Evolutionary conservation across 2,888 invertebrate genomes (phyloP), one percentile per base, ranked within the genome.

Genomic region (Cistogaster globosa): DNA sequence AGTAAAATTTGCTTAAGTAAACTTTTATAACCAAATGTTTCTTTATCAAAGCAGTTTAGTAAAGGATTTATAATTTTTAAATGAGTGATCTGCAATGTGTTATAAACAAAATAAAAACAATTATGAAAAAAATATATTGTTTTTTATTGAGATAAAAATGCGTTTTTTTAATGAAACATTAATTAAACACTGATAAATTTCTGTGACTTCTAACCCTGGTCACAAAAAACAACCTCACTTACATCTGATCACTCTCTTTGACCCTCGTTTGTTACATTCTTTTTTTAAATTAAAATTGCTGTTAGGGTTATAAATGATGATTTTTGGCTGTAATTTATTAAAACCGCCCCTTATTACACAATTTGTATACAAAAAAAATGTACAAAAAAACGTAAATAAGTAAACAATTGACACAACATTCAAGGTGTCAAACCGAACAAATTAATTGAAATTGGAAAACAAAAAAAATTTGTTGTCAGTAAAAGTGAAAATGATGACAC

Each of bases 401-500:
- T 67, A 77, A 80, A 84, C 76, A 80, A 63, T 81, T 85, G 77
- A 81, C 74, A 78, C 69, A 20, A 74, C 81, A 84, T 83, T 80
- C 89, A 90, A 90, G 90, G 90, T 91, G 90, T 90, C 90, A 90
- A 78, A 75, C 57, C 36, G 48, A 48, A 81, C 67, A 67, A 42
- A 53, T 77, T 68, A 77, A 76, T 76, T 76, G 76, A 67, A 48
- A 60, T 68, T 60, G 12, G 14, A 38, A 60, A 51, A 42, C 42
- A 42, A 42, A 11, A 42, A 11, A 11, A 42, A 42, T 26, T 16
- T 53, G 89, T 32, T 32, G 32, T 32, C 32, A 86, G 76, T 89
- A 90, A 90, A 90, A 91, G 89, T 90, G 89, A 90, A 91, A 90
- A 86, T 86, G 86, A 80, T 86, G 83, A 85, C 85, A 86, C 86